These are phyloP conservation scores for Paradoxurus hermaphroditus DNA, from an alignment of 2,113 vertebrate genomes.

Conservation along the genomic window DNA sequence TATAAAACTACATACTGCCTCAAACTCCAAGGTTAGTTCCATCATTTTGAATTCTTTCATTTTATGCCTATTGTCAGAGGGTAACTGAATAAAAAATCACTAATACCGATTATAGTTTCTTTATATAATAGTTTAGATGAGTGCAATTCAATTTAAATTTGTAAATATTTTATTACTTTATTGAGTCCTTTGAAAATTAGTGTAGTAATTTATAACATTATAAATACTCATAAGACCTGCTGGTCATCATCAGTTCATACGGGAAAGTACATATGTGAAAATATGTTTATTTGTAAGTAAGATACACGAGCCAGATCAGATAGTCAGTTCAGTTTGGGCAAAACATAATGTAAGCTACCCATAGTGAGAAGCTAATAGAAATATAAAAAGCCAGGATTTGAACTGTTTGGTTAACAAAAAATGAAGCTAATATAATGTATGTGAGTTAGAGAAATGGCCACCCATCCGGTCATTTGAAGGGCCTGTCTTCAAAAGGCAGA, in stretches of 20 bases:
- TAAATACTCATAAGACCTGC: background rate
- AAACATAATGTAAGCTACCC: background rate
- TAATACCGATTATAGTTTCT: background rate
- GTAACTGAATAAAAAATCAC: background rate
- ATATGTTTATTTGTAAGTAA: background rate
- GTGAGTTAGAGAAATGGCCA: background rate
- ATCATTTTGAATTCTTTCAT: conserved; percentile 25
- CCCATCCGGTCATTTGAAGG: background rate
- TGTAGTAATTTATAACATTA: background rate
- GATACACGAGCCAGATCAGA: background rate
- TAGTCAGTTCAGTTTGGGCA: background rate
- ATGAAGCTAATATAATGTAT: background rate
- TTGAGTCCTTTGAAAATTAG: conserved; percentile 13
- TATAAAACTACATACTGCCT: background rate
- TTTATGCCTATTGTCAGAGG: background rate
- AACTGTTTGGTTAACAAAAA: background rate
- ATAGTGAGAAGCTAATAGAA: background rate
- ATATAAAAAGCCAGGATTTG: background rate
- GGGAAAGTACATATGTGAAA: background rate
- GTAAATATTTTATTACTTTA: conserved; percentile 5
- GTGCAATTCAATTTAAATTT: background rate
- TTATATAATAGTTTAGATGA: background rate
- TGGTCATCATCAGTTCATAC: background rate
- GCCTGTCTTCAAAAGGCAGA: background rate
- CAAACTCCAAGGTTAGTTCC: background rate